Evolutionary conservation across 2,797 vertebrate genomes (phyloP).

Genomic region (Agapornis canus): DNA sequence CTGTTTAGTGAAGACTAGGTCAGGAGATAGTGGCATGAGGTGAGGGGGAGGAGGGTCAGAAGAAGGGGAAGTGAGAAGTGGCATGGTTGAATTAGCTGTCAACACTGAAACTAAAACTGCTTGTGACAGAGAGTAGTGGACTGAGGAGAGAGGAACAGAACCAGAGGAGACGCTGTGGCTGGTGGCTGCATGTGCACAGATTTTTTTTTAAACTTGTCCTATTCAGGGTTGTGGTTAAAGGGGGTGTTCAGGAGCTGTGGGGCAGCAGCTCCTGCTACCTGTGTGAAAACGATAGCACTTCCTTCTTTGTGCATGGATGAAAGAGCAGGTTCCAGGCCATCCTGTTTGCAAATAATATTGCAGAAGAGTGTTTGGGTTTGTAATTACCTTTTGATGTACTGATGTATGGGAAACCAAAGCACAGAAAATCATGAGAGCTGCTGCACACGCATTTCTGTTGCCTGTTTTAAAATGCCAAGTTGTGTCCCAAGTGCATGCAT

Average conservation of each 20-base stretch:
- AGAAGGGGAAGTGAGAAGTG: slow-evolving; percentile 55
- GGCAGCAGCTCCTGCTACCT: background rate
- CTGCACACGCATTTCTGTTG: background rate
- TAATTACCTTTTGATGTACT: background rate
- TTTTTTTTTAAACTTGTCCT: background rate
- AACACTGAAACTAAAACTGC: slow-evolving; percentile 57
- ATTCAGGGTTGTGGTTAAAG: background rate
- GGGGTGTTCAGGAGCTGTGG: background rate
- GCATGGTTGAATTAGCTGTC: slow-evolving; percentile 8
- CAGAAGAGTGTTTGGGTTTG: background rate
- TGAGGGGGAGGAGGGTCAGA: slow-evolving; percentile 23
- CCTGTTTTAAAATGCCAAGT: background rate
- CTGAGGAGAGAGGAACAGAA: slow-evolving; percentile 10
- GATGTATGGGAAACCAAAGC: background rate
- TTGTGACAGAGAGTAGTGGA: background rate
- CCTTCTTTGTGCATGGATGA: background rate
- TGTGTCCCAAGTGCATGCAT: background rate
- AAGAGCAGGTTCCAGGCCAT: background rate
- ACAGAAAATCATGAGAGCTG: background rate
- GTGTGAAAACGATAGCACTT: background rate
- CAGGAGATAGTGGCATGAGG: background rate
- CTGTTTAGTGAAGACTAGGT: background rate
- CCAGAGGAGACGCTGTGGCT: background rate
- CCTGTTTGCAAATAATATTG: background rate
- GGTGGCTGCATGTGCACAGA: background rate